Conservation (phyloP, 2,113 vertebrate species). For the Oryzias celebensis region DNA sequence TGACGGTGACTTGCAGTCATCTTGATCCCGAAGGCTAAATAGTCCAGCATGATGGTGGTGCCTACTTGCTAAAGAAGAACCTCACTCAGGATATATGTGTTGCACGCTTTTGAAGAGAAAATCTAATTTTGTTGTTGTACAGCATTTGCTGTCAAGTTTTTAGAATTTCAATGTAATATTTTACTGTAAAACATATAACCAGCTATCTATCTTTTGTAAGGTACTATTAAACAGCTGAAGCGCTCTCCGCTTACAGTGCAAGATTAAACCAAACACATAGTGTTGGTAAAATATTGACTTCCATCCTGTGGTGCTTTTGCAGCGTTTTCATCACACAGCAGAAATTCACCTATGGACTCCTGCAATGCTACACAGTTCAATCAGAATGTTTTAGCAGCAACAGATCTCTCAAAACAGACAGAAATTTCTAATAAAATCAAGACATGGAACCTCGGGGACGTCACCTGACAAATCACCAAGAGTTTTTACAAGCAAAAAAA, state of each 20-base stretch:
- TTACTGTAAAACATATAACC: background rate
- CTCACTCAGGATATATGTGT: background rate
- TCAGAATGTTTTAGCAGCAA: slow-evolving; percentile 33
- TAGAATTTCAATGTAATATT: slow-evolving; percentile 13
- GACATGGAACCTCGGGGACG: slow-evolving; percentile 2
- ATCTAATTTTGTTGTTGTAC: slow-evolving; percentile 3
- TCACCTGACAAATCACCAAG: background rate
- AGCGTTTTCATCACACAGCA: slow-evolving; percentile 35
- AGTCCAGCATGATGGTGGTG: too few species aligned
- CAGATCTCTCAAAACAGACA: slow-evolving; percentile 19
- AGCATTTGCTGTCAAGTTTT: slow-evolving; percentile 1
- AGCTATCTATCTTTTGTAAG: background rate
- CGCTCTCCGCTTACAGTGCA: slow-evolving; percentile 15
- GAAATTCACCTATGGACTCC: slow-evolving; percentile 46
- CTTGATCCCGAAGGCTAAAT: slow-evolving; percentile 1
- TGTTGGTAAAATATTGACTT: slow-evolving; percentile 58
- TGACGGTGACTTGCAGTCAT: slow-evolving; percentile 43
- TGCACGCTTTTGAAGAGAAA: slow-evolving; percentile 3
- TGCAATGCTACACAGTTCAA: slow-evolving; percentile 33
- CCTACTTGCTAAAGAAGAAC: background rate
- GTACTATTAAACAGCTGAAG: slow-evolving; percentile 31
- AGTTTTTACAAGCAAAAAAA: slow-evolving; percentile 1
- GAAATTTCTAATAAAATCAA: slow-evolving; percentile 6
- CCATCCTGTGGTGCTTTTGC: slow-evolving; percentile 38
- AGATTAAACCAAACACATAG: slow-evolving; percentile 46